These are phyloP conservation scores for Tenrec ecaudatus DNA, from an alignment of 2,113 vertebrate genomes.

Conservation along the genomic window DNA sequence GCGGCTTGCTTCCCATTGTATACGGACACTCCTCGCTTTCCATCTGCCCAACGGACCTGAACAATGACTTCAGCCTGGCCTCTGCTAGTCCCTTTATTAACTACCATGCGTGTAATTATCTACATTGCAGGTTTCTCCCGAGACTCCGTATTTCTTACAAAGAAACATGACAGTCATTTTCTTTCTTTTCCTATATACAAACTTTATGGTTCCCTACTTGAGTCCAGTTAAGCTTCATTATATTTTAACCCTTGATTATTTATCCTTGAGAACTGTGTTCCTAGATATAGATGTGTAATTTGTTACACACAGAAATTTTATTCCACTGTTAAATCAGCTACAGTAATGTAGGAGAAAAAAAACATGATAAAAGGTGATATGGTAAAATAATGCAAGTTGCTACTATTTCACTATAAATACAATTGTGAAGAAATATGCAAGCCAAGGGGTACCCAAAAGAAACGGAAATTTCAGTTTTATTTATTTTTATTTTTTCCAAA, in stretches of 20 bases:
- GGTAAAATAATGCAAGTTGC: background rate
- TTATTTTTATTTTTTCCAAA: too few species aligned
- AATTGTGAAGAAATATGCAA: background rate
- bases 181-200: slow-evolving; percentile 35
- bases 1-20: slow-evolving; percentile 3
- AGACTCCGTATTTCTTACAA: slow-evolving; percentile 68
- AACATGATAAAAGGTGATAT: background rate
- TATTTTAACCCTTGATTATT: slow-evolving; percentile 31
- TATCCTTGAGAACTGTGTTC: background rate
- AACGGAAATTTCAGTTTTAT: too few species aligned
- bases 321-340: background rate
- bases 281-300: background rate
- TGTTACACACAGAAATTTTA: background rate
- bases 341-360: background rate
- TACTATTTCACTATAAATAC: background rate
- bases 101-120: slow-evolving; percentile 44
- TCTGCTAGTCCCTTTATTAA: slow-evolving; percentile 53
- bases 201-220: slow-evolving; percentile 28
- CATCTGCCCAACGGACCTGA: slow-evolving; percentile 31
- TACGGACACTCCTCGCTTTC: slow-evolving; percentile 49
- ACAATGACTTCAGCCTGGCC: slow-evolving; percentile 31
- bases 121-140: slow-evolving; percentile 49
- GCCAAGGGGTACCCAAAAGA: too few species aligned
- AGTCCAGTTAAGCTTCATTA: background rate
- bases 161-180: slow-evolving; percentile 42